Evolutionary conservation across 2,797 vertebrate species (phyloP).

Genomic region (Alca torda): DNA sequence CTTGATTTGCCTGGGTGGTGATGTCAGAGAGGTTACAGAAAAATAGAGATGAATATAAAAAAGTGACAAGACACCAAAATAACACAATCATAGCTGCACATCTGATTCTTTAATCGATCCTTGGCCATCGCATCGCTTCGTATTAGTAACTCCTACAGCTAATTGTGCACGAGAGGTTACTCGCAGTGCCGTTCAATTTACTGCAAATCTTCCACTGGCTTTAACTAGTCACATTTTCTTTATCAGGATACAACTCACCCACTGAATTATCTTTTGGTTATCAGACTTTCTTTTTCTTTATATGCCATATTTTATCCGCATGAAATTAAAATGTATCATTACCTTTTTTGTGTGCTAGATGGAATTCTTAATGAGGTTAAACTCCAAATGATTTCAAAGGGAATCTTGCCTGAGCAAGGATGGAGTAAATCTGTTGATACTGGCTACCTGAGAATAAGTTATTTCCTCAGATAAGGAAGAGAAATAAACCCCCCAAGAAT

Average conservation of each 20-base stretch:
- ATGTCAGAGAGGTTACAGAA: neutral
- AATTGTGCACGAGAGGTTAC: neutral
- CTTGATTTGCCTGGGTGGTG: neutral
- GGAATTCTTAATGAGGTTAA: neutral
- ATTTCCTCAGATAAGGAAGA: neutral
- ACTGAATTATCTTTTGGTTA: neutral
- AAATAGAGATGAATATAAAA: neutral
- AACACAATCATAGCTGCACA: neutral
- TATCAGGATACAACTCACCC: neutral
- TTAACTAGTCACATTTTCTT: neutral
- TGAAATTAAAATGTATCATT: neutral
- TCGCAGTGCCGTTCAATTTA: neutral
- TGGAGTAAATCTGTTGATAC: neutral
- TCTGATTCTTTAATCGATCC: neutral
- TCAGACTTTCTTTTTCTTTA: neutral
- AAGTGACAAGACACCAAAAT: neutral
- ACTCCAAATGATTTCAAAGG: neutral
- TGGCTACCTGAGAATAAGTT: neutral
- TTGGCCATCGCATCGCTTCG: neutral
- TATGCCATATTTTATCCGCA: neutral
- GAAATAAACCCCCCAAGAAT: neutral
- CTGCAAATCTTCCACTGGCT: constrained; percentile 11
- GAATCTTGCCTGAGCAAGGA: neutral
- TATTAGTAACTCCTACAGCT: neutral
- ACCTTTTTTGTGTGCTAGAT: neutral